Evolutionary conservation across 2,797 vertebrate genomes (phyloP), one percentile per base, ranked within the genome.

Genomic region (Morelia viridis): DNA sequence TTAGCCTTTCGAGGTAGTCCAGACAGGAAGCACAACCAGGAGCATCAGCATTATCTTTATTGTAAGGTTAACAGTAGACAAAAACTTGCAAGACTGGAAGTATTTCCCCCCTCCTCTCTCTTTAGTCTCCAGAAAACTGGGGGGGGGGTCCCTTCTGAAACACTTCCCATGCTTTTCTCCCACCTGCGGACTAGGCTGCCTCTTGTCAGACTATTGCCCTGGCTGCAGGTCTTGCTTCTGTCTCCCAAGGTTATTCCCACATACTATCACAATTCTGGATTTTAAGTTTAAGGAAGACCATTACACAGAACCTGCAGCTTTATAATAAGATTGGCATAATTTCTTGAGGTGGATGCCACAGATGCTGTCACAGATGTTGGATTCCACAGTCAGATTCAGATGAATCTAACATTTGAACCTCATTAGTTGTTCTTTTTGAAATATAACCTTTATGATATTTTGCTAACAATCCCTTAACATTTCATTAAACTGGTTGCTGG

Each of bases 271-370:
- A 58, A 10, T 87, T 60, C 15, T 85, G 1, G 28, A 53, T 61
- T 89, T 31, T 50, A 61, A 22, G 22, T 22, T 26, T 26, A 92
- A 94, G 89, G 94, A 93, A 94, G 95, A 92, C 95, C 11, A 94
- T 93, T 60, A 90, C 91, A 91, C 92, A 94, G 94, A 96, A 95
- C 91, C 92, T 96, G 61, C 91, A 94, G 93, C 94, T 64, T 46
- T 64, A 57, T 5, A 5, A 53, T 53, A 7, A 26, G 2, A 24
- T 3, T 24, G 46, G 91, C 91, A 85, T 93, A 95, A 92, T 89
- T 88, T 87, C 94, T 92, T 15, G 0, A 94, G 92, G 85, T 92
- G 46, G 57, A 90, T 87, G 85, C 89, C 28, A 88, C 60, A 80
- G 8, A 10, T 53, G 41, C 28, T 85, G 4, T 8, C 28, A 9